Evolutionary conservation across 1,140 invertebrate genomes (phyloP), one percentile per base, ranked within the genome.

Genomic region (Zophobas atratus): DNA sequence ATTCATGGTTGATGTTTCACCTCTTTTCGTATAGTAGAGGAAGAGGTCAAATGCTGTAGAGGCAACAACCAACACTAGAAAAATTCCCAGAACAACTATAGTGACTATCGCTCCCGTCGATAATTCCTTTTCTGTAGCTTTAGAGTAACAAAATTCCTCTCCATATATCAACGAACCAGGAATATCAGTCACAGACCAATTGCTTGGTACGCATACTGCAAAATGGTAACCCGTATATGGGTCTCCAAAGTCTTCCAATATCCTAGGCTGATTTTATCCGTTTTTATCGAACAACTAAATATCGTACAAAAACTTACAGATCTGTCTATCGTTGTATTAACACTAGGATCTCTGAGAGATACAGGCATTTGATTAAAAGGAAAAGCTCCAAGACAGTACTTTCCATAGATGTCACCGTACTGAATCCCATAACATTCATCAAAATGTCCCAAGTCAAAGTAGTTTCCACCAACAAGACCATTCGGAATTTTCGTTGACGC

Each of bases 401-500:
- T 74, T 53, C 73, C 74, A 63, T 70, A 77, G 39, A 77, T 74
- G 1, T 32, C 6, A 2, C 51, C 33, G 46, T 43, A 79, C 32
- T 74, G 41, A 33, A 71, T 53, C 5, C 60, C 6, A 3, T 84
- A 55, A 74, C 87, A 87, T 79, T 87, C 84, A 33, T 85, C 82
- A 67, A 79, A 57, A 71, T 84, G 81, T 38, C 86, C 86, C 1
- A 86, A 57, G 70, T 85, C 82, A 4, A 80, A 73, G 0, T 84
- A 32, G 75, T 87, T 84, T 3, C 86, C 86, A 60, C 70, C 36
- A 0, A 87, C 39, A 6, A 87, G 79, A 3, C 86, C 86, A 1
- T 80, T 79, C 8, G 82, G 85, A 32, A 85, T 77, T 75, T 86
- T 87, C 5, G 85, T 84, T 41, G 83, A 84, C 1, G 86, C 82